Evolutionary conservation across 2,113 vertebrate genomes (phyloP).

Genomic region (Prunella himalayana): DNA sequence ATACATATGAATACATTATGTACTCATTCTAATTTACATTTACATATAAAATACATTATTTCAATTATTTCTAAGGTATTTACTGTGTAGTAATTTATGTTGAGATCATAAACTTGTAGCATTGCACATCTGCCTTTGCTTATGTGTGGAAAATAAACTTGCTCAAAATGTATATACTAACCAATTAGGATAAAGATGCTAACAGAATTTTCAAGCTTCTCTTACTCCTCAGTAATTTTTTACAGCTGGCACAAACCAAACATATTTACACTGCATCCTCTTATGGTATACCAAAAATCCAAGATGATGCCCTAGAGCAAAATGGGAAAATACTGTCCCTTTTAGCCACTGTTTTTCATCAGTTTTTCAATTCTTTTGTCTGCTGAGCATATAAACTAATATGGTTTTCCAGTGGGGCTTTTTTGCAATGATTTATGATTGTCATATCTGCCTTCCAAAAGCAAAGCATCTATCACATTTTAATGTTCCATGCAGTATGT

Average conservation of each 20-base stretch:
- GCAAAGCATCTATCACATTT: background rate
- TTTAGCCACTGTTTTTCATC: background rate
- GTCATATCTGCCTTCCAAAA: background rate
- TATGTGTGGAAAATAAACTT: background rate
- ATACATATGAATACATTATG: background rate
- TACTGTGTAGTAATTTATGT: background rate
- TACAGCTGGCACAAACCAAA: background rate
- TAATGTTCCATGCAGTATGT: background rate
- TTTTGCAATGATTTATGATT: background rate
- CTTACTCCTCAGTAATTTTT: background rate
- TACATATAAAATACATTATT: background rate
- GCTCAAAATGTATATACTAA: background rate
- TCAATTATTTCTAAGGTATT: background rate
- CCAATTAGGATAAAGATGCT: background rate
- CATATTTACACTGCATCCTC: background rate
- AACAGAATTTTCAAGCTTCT: background rate
- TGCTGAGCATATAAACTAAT: background rate
- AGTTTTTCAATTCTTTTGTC: background rate
- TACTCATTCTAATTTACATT: background rate
- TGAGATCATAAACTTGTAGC: background rate
- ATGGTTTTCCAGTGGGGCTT: background rate
- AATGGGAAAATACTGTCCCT: background rate
- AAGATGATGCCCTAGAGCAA: background rate
- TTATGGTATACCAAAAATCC: background rate
- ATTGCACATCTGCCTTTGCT: background rate